These are phyloP conservation scores for Pseudochirops corinnae DNA, from an alignment of 2,797 vertebrate species.

Conservation along the genomic window DNA sequence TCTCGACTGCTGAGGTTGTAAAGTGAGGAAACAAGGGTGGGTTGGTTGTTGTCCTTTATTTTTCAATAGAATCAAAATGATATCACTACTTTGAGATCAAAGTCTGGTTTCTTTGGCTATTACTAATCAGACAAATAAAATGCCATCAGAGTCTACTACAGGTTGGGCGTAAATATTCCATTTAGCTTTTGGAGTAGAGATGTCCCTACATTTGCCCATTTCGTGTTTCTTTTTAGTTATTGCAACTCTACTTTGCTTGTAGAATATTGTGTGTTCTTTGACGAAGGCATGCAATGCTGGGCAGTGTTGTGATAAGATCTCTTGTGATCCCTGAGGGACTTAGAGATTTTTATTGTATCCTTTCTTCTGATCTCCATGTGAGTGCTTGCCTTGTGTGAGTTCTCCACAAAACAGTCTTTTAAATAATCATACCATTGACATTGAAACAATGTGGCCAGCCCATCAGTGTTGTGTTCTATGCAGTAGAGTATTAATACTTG, in stretches of 20 bases:
- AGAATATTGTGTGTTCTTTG: background rate
- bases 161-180: background rate
- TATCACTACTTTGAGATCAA: background rate
- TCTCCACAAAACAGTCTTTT: background rate
- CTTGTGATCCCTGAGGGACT: too few species aligned
- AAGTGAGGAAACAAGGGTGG: background rate
- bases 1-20: background rate
- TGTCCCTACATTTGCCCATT: background rate
- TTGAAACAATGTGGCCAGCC: background rate
- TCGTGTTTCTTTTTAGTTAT: background rate
- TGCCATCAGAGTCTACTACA: background rate
- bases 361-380: background rate
- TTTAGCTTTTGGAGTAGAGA: background rate
- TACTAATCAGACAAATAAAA: background rate
- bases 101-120: background rate
- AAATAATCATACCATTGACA: background rate
- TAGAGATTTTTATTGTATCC: background rate
- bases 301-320: background rate
- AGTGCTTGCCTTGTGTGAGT: background rate
- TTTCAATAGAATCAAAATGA: background rate
- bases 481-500: background rate
- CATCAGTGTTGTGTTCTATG: background rate
- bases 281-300: background rate
- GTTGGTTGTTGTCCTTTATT: background rate
- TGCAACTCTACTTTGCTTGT: background rate